Conservation (phyloP, 2,888 invertebrate genomes). For the Nomada fucata region DNA sequence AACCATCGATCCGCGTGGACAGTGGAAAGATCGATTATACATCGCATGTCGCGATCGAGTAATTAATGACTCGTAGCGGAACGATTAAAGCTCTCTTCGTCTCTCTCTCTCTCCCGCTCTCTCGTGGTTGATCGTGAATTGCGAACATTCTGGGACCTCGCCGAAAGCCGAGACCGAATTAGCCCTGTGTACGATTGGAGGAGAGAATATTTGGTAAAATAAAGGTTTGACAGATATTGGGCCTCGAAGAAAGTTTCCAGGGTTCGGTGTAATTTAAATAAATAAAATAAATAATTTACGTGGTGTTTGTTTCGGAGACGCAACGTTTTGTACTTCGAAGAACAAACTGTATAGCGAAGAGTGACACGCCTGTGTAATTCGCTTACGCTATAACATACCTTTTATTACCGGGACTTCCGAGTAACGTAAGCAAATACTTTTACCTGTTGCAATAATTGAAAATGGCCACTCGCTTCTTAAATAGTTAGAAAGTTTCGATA, state of each 20-base stretch:
- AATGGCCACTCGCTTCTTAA: background rate
- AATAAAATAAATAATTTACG: slow-evolving; percentile 29
- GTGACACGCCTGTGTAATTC: slow-evolving; percentile 28
- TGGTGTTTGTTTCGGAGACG: too few relatives aligned
- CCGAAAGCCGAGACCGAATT: slow-evolving; percentile 31
- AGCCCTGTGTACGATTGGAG: background rate
- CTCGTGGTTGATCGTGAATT: slow-evolving; percentile 52
- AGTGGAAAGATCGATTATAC: slow-evolving; percentile 69
- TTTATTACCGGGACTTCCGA: too few relatives aligned
- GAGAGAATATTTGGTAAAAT: background rate
- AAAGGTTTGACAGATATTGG: too few relatives aligned
- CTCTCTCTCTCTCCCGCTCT: background rate
- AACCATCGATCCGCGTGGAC: slow-evolving; percentile 60
- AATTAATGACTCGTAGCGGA: slow-evolving; percentile 69
- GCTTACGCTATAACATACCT: too few relatives aligned
- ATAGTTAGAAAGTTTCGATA: background rate
- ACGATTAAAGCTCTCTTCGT: slow-evolving; percentile 61
- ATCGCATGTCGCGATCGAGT: slow-evolving; percentile 68
- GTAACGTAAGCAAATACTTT: background rate
- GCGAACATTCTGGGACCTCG: slow-evolving; percentile 46
- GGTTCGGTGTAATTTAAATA: background rate
- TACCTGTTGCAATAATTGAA: background rate
- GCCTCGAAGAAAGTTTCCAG: slow-evolving; percentile 31
- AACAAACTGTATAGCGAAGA: slow-evolving; percentile 41
- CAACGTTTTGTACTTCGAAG: slow-evolving; percentile 4